Evolutionary conservation across 2,797 vertebrate genomes (phyloP).

Genomic region (Sebastes miniatus): DNA sequence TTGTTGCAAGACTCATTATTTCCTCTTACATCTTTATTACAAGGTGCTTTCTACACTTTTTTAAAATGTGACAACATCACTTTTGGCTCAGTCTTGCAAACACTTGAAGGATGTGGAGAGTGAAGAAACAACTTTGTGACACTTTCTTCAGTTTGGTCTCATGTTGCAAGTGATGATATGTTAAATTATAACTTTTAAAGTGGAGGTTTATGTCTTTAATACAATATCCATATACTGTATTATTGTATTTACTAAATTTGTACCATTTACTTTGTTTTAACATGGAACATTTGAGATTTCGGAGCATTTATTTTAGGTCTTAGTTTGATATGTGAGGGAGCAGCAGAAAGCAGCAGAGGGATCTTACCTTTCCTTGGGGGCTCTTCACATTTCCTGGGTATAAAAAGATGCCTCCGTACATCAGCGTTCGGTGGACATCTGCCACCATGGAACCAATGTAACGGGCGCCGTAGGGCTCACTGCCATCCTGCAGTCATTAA

Average conservation of each 20-base stretch:
- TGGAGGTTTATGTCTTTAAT: neutral
- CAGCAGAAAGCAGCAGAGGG: neutral
- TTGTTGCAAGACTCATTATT: neutral
- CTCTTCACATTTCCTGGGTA: slow-evolving; percentile 93
- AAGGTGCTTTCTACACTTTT: neutral
- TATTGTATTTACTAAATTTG: neutral
- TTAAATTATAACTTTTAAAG: neutral
- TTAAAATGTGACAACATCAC: neutral
- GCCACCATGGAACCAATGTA: slow-evolving; percentile 99
- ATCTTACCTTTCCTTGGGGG: slow-evolving; percentile 91
- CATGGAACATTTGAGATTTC: neutral
- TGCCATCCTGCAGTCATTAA: slow-evolving; percentile 83
- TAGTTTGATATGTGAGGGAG: neutral
- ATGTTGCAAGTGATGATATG: neutral
- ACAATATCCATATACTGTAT: neutral
- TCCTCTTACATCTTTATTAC: neutral
- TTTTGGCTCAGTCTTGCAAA: slow-evolving; percentile 18
- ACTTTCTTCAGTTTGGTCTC: neutral
- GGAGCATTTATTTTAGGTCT: neutral
- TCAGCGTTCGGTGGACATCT: slow-evolving; percentile 94
- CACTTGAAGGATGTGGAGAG: slow-evolving; percentile 37
- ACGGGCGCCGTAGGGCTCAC: slow-evolving; percentile 88
- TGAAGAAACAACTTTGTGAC: slow-evolving; percentile 53
- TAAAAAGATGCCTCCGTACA: slow-evolving; percentile 97
- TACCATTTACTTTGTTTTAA: neutral